phyloP scores from a whole-genome alignment of 2,113 vertebrate genomes.

The Callipepla californica region DNA sequence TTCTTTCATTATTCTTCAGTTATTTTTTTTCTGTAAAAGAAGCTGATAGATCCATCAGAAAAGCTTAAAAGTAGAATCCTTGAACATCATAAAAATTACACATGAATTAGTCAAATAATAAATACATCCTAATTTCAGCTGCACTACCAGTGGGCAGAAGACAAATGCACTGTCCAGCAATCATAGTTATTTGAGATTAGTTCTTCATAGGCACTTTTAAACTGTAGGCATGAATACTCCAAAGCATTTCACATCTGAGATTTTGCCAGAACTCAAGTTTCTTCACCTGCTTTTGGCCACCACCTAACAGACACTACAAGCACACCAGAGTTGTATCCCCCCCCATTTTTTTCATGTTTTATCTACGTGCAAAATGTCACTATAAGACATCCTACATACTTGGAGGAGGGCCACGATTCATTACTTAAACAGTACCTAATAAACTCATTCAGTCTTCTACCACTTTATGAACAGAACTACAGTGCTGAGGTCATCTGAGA shows the following conservation, averaged over 20 bases:
- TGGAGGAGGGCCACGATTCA: background rate
- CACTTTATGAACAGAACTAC: background rate
- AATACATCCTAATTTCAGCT: background rate
- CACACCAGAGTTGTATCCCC: rapidly evolving
- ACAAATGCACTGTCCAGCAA: background rate
- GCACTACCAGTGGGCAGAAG: background rate
- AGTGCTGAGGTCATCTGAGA: background rate
- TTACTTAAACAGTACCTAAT: background rate
- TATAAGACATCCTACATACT: background rate
- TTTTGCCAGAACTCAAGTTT: background rate
- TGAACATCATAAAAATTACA: background rate
- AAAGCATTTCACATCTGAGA: background rate
- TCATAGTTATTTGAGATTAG: background rate
- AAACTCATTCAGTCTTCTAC: background rate
- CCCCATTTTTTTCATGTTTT: background rate
- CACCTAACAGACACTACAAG: background rate
- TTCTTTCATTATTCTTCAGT: background rate
- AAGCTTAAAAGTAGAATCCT: background rate
- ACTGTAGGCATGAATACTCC: background rate
- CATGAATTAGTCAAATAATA: background rate
- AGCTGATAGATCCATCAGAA: background rate
- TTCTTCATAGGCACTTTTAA: background rate
- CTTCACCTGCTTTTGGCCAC: background rate
- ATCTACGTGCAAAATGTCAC: background rate
- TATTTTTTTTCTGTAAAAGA: background rate